Evolutionary conservation across 2,113 vertebrate genomes (phyloP), one percentile per base, ranked within the genome.

Genomic region (Mustela nigripes): DNA sequence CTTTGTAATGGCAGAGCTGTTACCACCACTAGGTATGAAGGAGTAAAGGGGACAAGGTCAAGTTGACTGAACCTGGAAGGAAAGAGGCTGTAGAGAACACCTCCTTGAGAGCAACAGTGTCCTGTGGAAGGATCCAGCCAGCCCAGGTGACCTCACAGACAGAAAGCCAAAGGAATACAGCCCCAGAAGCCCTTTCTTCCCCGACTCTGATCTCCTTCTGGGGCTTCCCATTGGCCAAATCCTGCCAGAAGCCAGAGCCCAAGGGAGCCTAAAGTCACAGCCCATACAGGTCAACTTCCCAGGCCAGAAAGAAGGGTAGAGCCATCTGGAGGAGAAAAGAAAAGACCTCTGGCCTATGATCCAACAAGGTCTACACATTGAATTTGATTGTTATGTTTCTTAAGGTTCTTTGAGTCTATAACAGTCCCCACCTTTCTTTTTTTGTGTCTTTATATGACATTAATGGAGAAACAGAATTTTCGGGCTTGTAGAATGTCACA

Each of bases 351-450:
- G 60, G 12, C 50, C 80, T 50, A 80, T 48, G 45, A 69, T 82
- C 48, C 24, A 93, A 80, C 16, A 67, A 80, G 48, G 56, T 36
- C 48, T 86, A 83, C 31, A 33, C 19, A 42, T 39, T 78, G 24
- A 18, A 60, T 94, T 96, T 78, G 5, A 21, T 53, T 58, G 53
- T 73, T 92, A 19, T 60, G 28, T 91, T 95, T 71, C 89, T 82
- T 86, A 62, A 89, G 48, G 16, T 26, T 94, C 80, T 89, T 86
- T 39, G 31, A 53, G 78, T 87, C 53, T 94, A 15, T 78, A 67
- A 89, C n/a, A 87, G 11, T 71, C 26, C 14, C 11, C 4, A 78
- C 16, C 11, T 92, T 89, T 48, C 63, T 93, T 89, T 89, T 62
- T 76, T 63, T 67, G 65, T 88, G 24, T 93, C 79, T 56, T 81